phyloP scores from a whole-genome alignment of 2,888 invertebrate species.

The Oscheius onirici region DNA sequence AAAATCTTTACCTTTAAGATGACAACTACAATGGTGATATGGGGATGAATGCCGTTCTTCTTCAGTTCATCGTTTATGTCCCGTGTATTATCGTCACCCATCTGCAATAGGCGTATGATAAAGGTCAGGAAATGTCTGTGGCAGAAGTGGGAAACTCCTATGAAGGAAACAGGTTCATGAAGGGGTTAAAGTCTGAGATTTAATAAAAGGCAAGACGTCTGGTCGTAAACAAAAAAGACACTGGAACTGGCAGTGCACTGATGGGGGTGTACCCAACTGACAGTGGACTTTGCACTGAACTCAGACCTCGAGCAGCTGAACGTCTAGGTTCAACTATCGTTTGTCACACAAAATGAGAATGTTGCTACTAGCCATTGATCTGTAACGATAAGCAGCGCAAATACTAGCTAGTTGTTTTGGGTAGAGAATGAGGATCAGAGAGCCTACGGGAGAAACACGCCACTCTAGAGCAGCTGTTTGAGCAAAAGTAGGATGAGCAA shows the following conservation, averaged over 20 bases:
- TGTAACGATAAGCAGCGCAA: no score
- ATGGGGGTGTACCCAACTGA: neutral
- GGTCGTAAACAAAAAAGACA: slow-evolving; percentile 1
- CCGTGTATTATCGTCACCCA: slow-evolving; percentile 11
- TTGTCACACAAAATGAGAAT: no score
- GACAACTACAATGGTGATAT: slow-evolving; percentile 4
- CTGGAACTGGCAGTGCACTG: neutral
- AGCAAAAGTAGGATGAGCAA: slow-evolving; percentile 23
- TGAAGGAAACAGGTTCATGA: neutral
- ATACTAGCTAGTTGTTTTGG: no score
- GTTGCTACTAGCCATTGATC: no score
- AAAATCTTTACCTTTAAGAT: slow-evolving; percentile 15
- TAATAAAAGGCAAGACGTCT: neutral
- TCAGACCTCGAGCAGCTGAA: neutral
- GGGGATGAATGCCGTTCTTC: slow-evolving; percentile 17
- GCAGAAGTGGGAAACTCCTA: no score
- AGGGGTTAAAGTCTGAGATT: neutral
- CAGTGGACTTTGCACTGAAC: slow-evolving; percentile 1
- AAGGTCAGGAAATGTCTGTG: no score
- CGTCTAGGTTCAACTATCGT: no score
- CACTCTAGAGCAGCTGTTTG: slow-evolving; percentile 27
- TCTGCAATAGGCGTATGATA: neutral
- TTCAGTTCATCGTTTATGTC: slow-evolving; percentile 18
- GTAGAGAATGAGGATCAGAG: neutral
- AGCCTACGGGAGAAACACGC: slow-evolving; percentile 26